These are phyloP conservation scores for Parnassius glacialis DNA, from an alignment of 2,888 invertebrate genomes.

Conservation along the genomic window DNA sequence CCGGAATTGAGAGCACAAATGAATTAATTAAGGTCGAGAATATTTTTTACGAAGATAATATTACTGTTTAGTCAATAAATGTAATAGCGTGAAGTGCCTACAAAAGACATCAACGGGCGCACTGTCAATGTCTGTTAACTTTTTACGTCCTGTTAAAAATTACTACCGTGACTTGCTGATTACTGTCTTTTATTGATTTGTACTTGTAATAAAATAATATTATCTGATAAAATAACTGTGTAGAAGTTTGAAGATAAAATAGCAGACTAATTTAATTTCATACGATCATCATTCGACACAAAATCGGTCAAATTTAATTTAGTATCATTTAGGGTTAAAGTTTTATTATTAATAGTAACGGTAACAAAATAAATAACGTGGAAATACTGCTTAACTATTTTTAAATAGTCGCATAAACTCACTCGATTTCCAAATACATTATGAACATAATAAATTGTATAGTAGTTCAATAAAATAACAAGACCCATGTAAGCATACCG, in stretches of 20 bases:
- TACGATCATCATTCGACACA: too few relatives aligned
- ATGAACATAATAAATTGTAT: too few relatives aligned
- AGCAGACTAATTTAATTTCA: too few relatives aligned
- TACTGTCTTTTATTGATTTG: constrained; percentile 32
- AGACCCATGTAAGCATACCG: too few relatives aligned
- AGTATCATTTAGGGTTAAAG: too few relatives aligned
- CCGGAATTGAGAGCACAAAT: constrained; percentile 21
- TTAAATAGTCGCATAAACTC: too few relatives aligned
- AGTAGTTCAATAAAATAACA: too few relatives aligned
- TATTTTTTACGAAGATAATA: not conserved
- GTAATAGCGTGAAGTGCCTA: constrained; percentile 37
- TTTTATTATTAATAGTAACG: too few relatives aligned
- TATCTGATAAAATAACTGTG: constrained; percentile 22
- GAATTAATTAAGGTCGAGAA: not conserved
- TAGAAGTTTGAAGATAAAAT: constrained; percentile 16
- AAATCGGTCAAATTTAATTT: too few relatives aligned
- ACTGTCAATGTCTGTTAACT: constrained; percentile 41
- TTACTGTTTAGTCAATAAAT: not conserved
- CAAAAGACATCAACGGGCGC: constrained; percentile 73
- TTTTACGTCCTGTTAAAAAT: constrained; percentile 42
- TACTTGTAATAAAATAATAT: constrained; percentile 18
- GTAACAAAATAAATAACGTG: too few relatives aligned
- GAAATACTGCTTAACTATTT: too few relatives aligned
- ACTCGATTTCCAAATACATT: too few relatives aligned
- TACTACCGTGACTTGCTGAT: constrained; percentile 44